Conservation (phyloP, 2,888 invertebrate species). For the Schizotus pectinicornis region DNA sequence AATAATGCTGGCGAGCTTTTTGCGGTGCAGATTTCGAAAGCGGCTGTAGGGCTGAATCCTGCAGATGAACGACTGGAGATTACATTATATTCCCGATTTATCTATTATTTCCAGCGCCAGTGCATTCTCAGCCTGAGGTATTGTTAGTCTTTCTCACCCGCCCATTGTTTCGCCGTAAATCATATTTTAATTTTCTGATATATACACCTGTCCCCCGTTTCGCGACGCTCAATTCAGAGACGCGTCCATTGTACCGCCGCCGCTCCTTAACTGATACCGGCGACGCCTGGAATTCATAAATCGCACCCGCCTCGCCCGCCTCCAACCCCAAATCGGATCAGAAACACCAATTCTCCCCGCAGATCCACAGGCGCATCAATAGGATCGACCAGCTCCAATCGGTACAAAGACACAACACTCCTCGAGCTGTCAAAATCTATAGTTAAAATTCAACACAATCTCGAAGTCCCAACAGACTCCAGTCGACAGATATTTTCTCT, state of each 20-base stretch:
- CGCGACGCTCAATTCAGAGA: slow-evolving; percentile 27
- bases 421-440: too few relatives aligned
- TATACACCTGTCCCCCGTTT: slow-evolving; percentile 35
- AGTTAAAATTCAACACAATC: too few relatives aligned
- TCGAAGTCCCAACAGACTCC: too few relatives aligned
- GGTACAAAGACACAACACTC: too few relatives aligned
- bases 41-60: slow-evolving; percentile 46
- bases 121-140: slow-evolving; percentile 48
- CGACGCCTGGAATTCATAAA: neutral
- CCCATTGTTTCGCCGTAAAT: slow-evolving; percentile 52
- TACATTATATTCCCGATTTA: slow-evolving; percentile 52
- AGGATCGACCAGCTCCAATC: too few relatives aligned
- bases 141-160: slow-evolving; percentile 52
- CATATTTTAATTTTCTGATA: slow-evolving; percentile 51
- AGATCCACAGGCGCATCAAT: too few relatives aligned
- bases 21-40: slow-evolving; percentile 50
- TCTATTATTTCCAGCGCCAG: slow-evolving; percentile 49
- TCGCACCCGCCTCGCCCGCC: neutral
- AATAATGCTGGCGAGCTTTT: slow-evolving; percentile 44
- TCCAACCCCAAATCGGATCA: neutral
- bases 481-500: too few relatives aligned
- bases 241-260: slow-evolving; percentile 28
- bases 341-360: neutral
- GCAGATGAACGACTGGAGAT: slow-evolving; percentile 51
- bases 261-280: slow-evolving; percentile 5